phyloP scores from a whole-genome alignment of 2,888 invertebrate species.

The Leptinotarsa haldemani region DNA sequence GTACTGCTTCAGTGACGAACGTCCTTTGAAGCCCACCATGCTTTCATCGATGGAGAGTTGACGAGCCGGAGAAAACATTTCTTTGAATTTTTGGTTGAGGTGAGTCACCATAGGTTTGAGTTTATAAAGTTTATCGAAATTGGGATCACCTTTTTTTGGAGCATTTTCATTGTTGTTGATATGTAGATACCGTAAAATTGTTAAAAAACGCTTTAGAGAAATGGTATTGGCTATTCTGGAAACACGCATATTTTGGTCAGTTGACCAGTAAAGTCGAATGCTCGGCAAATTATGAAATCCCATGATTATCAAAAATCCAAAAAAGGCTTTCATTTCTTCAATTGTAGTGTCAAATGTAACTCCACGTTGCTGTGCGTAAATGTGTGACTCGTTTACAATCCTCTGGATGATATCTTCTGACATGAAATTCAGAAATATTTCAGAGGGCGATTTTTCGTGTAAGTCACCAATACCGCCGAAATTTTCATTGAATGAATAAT shows the following conservation, averaged over 20 bases:
- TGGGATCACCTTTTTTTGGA: neutral
- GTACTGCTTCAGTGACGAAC: slow-evolving; percentile 17
- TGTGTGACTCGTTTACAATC: neutral
- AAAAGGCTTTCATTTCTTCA: slow-evolving; percentile 4
- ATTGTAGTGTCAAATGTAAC: neutral
- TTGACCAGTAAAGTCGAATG: slow-evolving; percentile 22
- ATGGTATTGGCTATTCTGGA: slow-evolving; percentile 15
- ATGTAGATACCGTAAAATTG: slow-evolving; percentile 24
- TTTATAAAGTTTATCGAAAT: slow-evolving; percentile 18
- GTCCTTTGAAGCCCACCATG: neutral
- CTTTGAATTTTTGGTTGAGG: slow-evolving; percentile 17
- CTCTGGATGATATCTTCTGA: slow-evolving; percentile 5
- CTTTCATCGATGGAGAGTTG: slow-evolving; percentile 34
- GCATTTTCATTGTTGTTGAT: slow-evolving; percentile 13
- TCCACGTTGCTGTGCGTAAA: neutral
- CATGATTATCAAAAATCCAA: slow-evolving; percentile 26
- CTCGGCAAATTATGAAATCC: slow-evolving; percentile 30
- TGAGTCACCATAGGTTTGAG: neutral
- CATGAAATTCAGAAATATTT: neutral
- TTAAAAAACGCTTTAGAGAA: slow-evolving; percentile 26
- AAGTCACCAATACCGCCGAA: neutral
- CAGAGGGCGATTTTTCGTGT: slow-evolving; percentile 1
- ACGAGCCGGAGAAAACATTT: slow-evolving; percentile 4
- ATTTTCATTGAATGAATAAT: slow-evolving; percentile 5
- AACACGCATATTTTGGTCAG: slow-evolving; percentile 19